Base-by-base conservation (phyloP, 2,113 vertebrate species). In the Rissa tridactyla region DNA sequence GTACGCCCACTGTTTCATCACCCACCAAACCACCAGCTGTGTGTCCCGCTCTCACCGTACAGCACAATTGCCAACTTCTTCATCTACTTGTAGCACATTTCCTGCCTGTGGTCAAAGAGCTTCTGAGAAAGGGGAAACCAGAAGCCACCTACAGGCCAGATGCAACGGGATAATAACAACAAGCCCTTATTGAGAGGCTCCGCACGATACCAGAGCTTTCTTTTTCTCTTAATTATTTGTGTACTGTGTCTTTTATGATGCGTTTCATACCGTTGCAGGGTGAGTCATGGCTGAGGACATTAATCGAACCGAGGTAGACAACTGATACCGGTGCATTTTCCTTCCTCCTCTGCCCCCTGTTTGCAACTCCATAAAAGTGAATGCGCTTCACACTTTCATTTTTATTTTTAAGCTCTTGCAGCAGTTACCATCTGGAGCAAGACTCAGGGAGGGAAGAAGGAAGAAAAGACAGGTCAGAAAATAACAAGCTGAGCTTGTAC, bases 261-360 rank as follows among this genome's bases (percentile, higher is more conserved):
- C 18, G 34, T 15, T 69, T 79, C 26, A 22, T 51, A 44, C 15
- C 10, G 1, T 0, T 51, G 18, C 20, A 68, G 55, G 51, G 11
- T 77, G 72, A 42, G 64, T 71, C 42, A 44, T 1, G 15, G 32
- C 69, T 44, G 69, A 88, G 86, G 55, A 78, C 44, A 18, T 15
- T 42, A 84, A 82, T 9, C 55, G 76, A 88, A n/a, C 32, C 2
- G 3, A 72, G n/a, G 47, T 3, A 86, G 76, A 78, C 18, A 60
- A 94, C 91, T 0, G 0, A 42, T 5, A 23, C 16, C 0, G 0
- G 13, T 17, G 60, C 14, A 13, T 78, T 77, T 86, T 49, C 54
- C 15, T 22, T 88, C 46, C 68, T 77, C 27, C 38, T 26, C 34
- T 29, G 22, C 5, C 71, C 75, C 46, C 18, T 69, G 10, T 86